These are phyloP conservation scores for Anoplopoma fimbria DNA, from an alignment of 2,113 vertebrate genomes.

Conservation along the genomic window DNA sequence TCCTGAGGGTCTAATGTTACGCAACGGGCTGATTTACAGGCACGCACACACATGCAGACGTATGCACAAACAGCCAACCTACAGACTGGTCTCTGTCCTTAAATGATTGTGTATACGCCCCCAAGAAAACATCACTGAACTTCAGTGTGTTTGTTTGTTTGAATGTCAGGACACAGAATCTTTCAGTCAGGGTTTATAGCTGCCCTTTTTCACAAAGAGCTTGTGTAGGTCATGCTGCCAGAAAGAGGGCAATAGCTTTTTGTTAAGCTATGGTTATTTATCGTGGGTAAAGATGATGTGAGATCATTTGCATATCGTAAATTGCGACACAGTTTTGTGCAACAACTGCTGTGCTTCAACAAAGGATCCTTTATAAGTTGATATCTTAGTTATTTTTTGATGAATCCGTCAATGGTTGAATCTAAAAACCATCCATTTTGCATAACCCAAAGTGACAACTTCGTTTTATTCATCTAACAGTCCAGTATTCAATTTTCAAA, in stretches of 20 bases:
- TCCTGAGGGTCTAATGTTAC: conserved; percentile 41
- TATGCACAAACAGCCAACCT: conserved; percentile 24
- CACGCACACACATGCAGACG: conserved; percentile 22
- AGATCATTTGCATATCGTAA: background rate
- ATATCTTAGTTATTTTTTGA: background rate
- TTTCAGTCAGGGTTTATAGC: conserved; percentile 32
- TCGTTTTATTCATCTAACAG: background rate
- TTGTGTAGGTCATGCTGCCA: conserved; percentile 38
- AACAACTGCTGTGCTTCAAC: background rate
- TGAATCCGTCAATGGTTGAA: background rate
- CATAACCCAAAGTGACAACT: background rate
- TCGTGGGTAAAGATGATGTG: background rate
- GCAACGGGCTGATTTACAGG: conserved; percentile 41
- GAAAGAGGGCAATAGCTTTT: conserved; percentile 24
- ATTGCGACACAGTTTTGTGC: background rate
- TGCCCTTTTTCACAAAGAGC: conserved; percentile 23
- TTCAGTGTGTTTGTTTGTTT: conserved; percentile 32
- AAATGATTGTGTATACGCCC: background rate
- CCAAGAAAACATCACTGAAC: background rate
- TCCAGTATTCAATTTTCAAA: background rate
- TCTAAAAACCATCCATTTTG: background rate
- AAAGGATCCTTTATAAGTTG: background rate
- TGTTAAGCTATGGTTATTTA: background rate
- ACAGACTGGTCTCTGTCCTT: conserved; percentile 25
- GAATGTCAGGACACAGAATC: background rate